phyloP scores from a whole-genome alignment of 2,113 vertebrate species.

The Myxocyprinus asiaticus region DNA sequence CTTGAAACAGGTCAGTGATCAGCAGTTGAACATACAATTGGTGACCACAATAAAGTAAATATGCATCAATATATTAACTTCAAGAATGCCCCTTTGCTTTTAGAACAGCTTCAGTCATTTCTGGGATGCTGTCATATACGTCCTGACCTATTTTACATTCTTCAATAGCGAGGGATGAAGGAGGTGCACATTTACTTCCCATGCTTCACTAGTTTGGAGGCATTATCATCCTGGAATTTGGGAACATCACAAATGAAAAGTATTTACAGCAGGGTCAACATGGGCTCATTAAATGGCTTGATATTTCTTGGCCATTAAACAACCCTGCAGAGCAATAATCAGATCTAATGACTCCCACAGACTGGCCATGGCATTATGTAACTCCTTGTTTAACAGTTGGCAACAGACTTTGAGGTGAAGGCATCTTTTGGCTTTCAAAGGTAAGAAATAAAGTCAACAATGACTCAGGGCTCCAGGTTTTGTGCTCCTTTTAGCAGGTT shows the following conservation, averaged over 20 bases:
- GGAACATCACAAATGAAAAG: background rate
- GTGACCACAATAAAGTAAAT: too few relatives aligned
- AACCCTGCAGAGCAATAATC: background rate
- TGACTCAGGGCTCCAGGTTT: background rate
- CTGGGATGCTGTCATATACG: too few relatives aligned
- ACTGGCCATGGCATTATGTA: background rate
- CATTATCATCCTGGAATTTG: background rate
- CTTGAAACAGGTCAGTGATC: too few relatives aligned
- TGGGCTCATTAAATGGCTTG: background rate
- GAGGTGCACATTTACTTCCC: too few relatives aligned
- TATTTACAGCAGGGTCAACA: too few relatives aligned
- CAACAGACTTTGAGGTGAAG: background rate
- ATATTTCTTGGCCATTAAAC: slow-evolving; percentile 16
- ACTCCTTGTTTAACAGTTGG: slow-evolving; percentile 1
- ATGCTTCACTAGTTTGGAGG: background rate
- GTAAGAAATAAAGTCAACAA: background rate
- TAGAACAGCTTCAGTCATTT: too few relatives aligned
- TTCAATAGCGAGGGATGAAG: too few relatives aligned
- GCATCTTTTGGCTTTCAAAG: background rate
- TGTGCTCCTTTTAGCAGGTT: too few relatives aligned
- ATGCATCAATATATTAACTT: too few relatives aligned
- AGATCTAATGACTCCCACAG: slow-evolving; percentile 11
- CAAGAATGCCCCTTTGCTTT: too few relatives aligned
- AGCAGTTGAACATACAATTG: too few relatives aligned
- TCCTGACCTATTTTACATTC: too few relatives aligned